Base-by-base conservation (phyloP, 2,888 invertebrate species). In the Lasiommata megera region DNA sequence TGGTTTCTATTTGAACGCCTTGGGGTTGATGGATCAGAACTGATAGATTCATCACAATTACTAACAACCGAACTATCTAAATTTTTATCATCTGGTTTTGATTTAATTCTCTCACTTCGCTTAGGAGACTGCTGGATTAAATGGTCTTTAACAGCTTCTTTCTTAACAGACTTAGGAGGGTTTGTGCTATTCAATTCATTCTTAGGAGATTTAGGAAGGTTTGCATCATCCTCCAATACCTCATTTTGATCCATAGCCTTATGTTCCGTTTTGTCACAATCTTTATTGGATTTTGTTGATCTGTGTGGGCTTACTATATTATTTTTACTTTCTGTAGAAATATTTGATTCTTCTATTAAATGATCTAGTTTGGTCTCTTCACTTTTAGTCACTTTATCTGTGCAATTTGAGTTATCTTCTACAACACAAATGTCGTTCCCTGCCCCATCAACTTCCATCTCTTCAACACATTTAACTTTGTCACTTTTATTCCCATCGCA, bases 1-100 rank as follows among this genome's bases (percentile, higher is more conserved):
- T 76, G 74, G 40, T 67, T 66, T 60, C 74, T 80, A 54, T 70
- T 74, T 36, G 70, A 80, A 0, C 76, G 74, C 61, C 76, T 80
- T 1, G 87, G 85, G 48, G 86, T 86, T 0, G 72, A 65, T 0
- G 72, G 69, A 51, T 69, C 73, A 1, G 80, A 77, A 43, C 59
- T 62, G 1, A 71, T 28, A 0, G 83, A 81, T n/a, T 82, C 80
- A 69, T 83, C 78, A 55, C 62, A 7, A 70, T 64, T 60, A 63
- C 64, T 75, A 5, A 75, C 63, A 12, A 73, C 66, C 11, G 82
- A 78, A 11, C 53, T 67, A 59, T 77, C 76, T 0, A 72, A 64
- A 23, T 76, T 72, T 46, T 71, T 74, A n/a, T 75, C 71, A 61
- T 80, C 79, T 16, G 53, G 54, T 62, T 79, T 80, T 1, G 68